phyloP scores from a whole-genome alignment of 1,140 invertebrate genomes.

The Drosophila pseudoananassae region DNA sequence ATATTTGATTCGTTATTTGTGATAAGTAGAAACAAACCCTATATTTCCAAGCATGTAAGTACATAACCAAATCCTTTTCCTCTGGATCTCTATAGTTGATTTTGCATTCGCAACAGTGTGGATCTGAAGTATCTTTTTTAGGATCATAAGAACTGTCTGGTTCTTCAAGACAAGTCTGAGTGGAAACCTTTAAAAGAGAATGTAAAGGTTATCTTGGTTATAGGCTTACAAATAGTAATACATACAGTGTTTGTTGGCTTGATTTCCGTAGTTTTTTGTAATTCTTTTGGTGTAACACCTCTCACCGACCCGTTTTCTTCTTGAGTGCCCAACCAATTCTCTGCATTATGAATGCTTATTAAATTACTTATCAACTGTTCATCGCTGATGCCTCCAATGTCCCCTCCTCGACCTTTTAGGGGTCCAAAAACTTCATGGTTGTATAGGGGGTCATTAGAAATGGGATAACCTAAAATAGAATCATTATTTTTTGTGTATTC shows the following conservation, averaged over 20 bases:
- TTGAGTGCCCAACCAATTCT: conserved; percentile 96
- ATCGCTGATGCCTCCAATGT: conserved; percentile 95
- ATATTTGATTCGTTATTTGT: background rate
- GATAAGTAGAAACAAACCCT: conserved; percentile 85
- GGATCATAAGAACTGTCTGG: conserved; percentile 88
- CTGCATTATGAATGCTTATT: conserved; percentile 95
- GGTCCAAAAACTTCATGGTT: conserved; percentile 97
- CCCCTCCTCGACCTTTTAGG: conserved; percentile 95
- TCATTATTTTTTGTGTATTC: background rate
- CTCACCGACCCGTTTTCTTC: conserved; percentile 91
- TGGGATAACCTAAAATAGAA: conserved; percentile 87
- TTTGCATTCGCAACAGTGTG: conserved; percentile 96
- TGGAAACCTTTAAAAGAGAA: conserved; percentile 86
- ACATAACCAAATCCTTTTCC: conserved; percentile 96
- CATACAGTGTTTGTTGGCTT: background rate
- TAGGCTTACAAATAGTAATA: background rate
- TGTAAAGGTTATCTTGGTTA: background rate
- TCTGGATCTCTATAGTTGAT: conserved; percentile 95
- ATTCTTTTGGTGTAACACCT: conserved; percentile 85
- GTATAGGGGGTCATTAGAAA: conserved; percentile 98
- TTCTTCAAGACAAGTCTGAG: conserved; percentile 91
- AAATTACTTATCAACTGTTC: conserved; percentile 95
- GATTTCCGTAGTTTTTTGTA: conserved; percentile 84
- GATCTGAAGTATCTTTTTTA: conserved; percentile 92
- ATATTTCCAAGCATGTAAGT: conserved; percentile 97